Evolutionary conservation across 92 coral and sea anemone species (phyloP).

Genomic region (Zoanthus sociatus): DNA sequence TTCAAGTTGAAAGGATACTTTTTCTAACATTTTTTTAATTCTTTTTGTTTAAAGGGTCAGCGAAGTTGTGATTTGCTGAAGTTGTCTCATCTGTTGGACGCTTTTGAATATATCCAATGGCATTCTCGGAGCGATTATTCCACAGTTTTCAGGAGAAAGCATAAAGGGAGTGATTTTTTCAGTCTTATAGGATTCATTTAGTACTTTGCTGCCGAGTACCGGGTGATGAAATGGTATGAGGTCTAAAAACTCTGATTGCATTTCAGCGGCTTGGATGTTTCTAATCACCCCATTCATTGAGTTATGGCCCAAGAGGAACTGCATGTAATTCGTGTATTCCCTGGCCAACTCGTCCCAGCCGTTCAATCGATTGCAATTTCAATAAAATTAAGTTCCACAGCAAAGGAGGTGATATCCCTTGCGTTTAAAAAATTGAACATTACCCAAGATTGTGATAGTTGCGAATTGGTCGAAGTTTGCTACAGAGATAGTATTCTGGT

Average conservation of each 20-base stretch:
- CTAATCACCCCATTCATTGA: constrained; percentile 23
- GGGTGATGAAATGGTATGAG: constrained; percentile 49
- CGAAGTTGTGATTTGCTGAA: constrained; percentile 27
- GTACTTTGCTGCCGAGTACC: constrained; percentile 8
- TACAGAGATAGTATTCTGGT: constrained; percentile 90
- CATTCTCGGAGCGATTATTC: constrained; percentile 15
- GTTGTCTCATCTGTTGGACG: constrained; percentile 39
- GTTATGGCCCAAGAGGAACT: constrained; percentile 53
- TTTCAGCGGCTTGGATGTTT: constrained; percentile 22
- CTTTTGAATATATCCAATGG: constrained; percentile 33
- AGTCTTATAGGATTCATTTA: constrained; percentile 22
- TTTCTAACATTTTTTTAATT: background rate
- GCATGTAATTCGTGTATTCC: constrained; percentile 86
- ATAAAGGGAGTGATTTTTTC: constrained; percentile 15
- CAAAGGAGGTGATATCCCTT: constrained; percentile 83
- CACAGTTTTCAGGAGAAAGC: constrained; percentile 5
- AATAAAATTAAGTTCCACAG: constrained; percentile 80
- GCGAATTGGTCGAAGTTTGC: constrained; percentile 98
- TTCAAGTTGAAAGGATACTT: background rate
- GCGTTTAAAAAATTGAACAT: constrained; percentile 86
- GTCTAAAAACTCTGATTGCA: constrained; percentile 37
- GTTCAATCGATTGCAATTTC: constrained; percentile 90
- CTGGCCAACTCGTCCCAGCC: constrained; percentile 91
- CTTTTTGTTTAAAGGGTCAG: constrained; percentile 29
- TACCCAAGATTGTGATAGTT: constrained; percentile 80